Conservation (phyloP, 2,888 invertebrate species). For the Hemithea aestivaria region DNA sequence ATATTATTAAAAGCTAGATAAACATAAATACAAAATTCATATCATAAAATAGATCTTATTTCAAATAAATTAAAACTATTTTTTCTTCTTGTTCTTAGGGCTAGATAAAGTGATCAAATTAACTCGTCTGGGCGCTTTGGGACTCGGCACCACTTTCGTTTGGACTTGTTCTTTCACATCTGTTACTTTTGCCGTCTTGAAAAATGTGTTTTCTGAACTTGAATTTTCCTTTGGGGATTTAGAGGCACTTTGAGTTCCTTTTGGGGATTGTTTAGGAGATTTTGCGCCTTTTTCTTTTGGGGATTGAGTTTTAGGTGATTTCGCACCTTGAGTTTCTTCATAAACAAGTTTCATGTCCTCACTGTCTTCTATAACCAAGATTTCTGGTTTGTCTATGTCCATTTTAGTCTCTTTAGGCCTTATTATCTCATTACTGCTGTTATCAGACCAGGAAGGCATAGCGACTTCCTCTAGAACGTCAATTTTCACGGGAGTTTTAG, state of each 20-base stretch:
- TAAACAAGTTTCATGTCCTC: conserved; percentile 81
- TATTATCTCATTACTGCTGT: conserved; percentile 61
- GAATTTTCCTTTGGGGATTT: conserved; percentile 10
- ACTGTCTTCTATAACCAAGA: conserved; percentile 51
- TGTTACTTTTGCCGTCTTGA: conserved; percentile 59
- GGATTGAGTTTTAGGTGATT: conserved; percentile 25
- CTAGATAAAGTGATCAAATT: conserved; percentile 88
- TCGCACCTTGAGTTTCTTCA: conserved; percentile 64
- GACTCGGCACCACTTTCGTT: conserved; percentile 42
- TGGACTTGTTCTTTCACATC: conserved; percentile 48
- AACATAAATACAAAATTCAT: too few relatives aligned
- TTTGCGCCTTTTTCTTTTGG: conserved; percentile 17
- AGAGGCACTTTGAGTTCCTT: conserved; percentile 5
- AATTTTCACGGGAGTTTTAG: conserved; percentile 63
- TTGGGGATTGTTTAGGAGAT: too few relatives aligned
- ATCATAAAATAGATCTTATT: too few relatives aligned
- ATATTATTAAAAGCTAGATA: too few relatives aligned
- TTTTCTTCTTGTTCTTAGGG: conserved; percentile 83
- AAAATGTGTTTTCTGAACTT: conserved; percentile 38
- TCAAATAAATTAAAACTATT: conserved; percentile 9
- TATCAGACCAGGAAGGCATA: conserved; percentile 73
- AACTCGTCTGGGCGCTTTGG: conserved; percentile 83
- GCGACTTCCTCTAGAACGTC: conserved; percentile 66
- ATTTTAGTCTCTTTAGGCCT: conserved; percentile 69
- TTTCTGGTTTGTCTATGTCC: conserved; percentile 36